Conservation (phyloP, 1,140 invertebrate species). For the Ceratosolen fusciceps region DNA sequence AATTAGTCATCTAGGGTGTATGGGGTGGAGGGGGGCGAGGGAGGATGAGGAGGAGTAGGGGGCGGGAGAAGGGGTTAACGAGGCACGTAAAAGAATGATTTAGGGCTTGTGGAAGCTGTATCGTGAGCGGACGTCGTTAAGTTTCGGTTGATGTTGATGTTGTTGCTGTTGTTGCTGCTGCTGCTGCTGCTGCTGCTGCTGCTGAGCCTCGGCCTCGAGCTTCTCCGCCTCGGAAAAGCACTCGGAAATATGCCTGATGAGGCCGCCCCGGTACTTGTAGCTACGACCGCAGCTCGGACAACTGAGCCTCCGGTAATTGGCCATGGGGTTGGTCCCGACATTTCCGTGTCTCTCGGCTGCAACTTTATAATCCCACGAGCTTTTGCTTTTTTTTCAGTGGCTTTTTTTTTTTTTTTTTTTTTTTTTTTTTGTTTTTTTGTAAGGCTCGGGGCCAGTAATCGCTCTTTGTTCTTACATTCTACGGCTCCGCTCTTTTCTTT, state of each 20-base stretch:
- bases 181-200: slow-evolving; percentile 49
- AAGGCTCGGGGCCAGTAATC: too few relatives aligned
- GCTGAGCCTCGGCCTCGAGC: slow-evolving; percentile 54
- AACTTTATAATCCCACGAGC: slow-evolving; percentile 62
- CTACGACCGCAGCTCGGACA: slow-evolving; percentile 63
- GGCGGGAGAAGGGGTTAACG: neutral
- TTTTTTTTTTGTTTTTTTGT: too few relatives aligned
- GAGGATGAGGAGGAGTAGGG: slow-evolving; percentile 45
- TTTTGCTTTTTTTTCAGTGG: slow-evolving; percentile 58
- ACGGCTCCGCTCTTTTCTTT: slow-evolving; percentile 47
- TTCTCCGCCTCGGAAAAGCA: slow-evolving; percentile 63
- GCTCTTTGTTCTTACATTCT: too few relatives aligned
- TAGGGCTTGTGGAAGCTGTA: slow-evolving; percentile 64
- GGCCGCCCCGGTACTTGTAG: slow-evolving; percentile 67
- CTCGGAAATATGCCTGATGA: slow-evolving; percentile 65
- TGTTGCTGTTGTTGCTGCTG: too few relatives aligned
- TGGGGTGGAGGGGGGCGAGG: too few relatives aligned
- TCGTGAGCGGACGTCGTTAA: slow-evolving; percentile 59
- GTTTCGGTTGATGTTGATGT: too few relatives aligned
- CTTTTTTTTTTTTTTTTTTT: too few relatives aligned
- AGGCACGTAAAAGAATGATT: slow-evolving; percentile 23
- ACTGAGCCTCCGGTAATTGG: slow-evolving; percentile 63
- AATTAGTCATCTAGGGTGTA: too few relatives aligned
- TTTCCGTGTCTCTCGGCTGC: slow-evolving; percentile 58
- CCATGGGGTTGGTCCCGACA: slow-evolving; percentile 59